Percentiles rank a stretch among this genome's conserved stretches.
Conservation (phyloP, 2,113 vertebrate genomes). For the Amblyornis subalaris region DNA sequence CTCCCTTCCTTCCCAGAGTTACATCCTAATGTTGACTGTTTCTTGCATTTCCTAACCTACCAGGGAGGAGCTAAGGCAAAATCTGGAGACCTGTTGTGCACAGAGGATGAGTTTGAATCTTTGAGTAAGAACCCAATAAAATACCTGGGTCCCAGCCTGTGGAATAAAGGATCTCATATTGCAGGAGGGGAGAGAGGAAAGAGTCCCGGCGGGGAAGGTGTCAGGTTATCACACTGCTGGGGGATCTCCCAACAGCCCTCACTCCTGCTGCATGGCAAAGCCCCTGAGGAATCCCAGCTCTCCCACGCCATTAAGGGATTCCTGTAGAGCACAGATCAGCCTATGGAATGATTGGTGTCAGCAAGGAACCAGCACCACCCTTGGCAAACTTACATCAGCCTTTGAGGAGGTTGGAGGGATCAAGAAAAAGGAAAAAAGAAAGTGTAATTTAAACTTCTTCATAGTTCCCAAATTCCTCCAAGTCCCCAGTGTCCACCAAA, state of each 20-base stretch:
- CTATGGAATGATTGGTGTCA: not conserved
- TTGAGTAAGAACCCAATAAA: not conserved
- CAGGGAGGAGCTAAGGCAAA: not conserved
- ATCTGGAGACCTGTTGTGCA: not conserved
- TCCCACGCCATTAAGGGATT: too few species aligned
- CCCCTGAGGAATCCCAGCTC: not conserved
- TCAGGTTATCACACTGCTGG: not conserved
- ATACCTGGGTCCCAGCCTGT: rapidly evolving
- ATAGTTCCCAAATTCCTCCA: not conserved
- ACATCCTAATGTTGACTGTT: not conserved
- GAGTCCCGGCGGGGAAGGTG: not conserved
- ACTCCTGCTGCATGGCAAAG: not conserved
- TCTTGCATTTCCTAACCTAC: not conserved
- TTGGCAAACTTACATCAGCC: not conserved
- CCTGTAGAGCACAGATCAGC: not conserved
- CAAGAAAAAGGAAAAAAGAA: not conserved
- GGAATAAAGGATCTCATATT: not conserved
- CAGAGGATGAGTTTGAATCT: not conserved
- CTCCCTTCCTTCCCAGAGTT: not conserved
- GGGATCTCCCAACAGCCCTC: rapidly evolving
- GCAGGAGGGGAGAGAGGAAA: not conserved
- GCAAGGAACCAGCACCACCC: not conserved
- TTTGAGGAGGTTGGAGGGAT: not conserved
- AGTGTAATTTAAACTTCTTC: not conserved
- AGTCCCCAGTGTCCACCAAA: not conserved